Evolutionary conservation across 2,888 invertebrate genomes (phyloP).

Genomic region (Alloplasta piceator): DNA sequence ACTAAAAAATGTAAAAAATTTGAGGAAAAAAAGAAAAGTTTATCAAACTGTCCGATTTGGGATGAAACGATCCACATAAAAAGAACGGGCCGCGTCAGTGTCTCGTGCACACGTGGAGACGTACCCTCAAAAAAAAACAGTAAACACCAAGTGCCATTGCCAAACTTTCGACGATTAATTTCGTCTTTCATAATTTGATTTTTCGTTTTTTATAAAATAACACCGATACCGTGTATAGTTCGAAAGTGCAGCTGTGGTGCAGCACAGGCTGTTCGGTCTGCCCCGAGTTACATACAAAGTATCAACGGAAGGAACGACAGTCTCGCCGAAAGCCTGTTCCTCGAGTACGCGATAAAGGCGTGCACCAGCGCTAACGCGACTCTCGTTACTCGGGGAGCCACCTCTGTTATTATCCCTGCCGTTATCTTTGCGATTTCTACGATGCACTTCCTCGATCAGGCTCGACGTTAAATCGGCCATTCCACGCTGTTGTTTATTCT

Average conservation of each 20-base stretch:
- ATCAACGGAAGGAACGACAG: slow-evolving; percentile 75
- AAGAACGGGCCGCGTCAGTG: no score
- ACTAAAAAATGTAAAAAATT: no score
- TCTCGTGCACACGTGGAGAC: no score
- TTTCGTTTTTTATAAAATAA: slow-evolving; percentile 16
- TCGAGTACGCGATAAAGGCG: slow-evolving; percentile 82
- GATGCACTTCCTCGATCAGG: slow-evolving; percentile 70
- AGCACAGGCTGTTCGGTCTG: slow-evolving; percentile 73
- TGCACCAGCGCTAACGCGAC: slow-evolving; percentile 79
- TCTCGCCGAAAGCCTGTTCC: slow-evolving; percentile 80
- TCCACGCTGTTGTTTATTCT: slow-evolving; percentile 38
- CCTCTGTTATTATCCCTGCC: slow-evolving; percentile 72
- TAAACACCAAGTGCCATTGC: neutral
- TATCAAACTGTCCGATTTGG: no score
- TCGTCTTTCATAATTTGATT: neutral
- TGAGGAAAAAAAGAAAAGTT: no score
- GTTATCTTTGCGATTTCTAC: slow-evolving; percentile 72
- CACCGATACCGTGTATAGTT: slow-evolving; percentile 75
- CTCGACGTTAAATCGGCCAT: slow-evolving; percentile 15
- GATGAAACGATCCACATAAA: no score
- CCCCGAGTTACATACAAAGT: slow-evolving; percentile 73
- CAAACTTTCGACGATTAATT: slow-evolving; percentile 21
- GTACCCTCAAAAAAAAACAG: slow-evolving; percentile 6
- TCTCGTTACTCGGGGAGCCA: slow-evolving; percentile 74
- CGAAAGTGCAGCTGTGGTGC: slow-evolving; percentile 74